Percentiles rank a stretch among this genome's conserved stretches.
Evolutionary conservation across 2,797 vertebrate species (phyloP).

Genomic region (Tapirus indicus): DNA sequence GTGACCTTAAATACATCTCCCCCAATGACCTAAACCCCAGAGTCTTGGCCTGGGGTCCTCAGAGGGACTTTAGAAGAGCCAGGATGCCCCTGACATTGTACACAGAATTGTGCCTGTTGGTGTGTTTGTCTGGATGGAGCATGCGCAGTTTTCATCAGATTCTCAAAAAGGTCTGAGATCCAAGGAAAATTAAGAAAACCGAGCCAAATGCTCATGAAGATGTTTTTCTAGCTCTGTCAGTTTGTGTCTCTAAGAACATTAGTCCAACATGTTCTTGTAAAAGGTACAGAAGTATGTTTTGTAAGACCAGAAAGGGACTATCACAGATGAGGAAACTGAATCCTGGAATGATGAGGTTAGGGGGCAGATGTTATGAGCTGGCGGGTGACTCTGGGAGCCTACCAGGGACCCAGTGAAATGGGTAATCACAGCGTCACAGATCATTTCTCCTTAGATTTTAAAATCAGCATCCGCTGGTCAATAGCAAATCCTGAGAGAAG

Average conservation of each 20-base stretch:
- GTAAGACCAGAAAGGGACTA: slow-evolving; percentile 67
- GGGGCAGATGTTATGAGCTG: slow-evolving; percentile 61
- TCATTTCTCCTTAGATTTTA: slow-evolving; percentile 27
- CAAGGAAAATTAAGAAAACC: neutral
- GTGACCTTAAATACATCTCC: neutral
- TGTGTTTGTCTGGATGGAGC: neutral
- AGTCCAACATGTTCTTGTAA: slow-evolving; percentile 68
- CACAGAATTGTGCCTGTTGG: too few relatives aligned
- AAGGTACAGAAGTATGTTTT: slow-evolving; percentile 61
- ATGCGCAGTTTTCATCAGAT: neutral
- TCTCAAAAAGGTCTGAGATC: neutral
- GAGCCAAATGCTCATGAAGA: neutral
- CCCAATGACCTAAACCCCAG: neutral
- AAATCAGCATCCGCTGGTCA: neutral
- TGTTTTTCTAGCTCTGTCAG: neutral
- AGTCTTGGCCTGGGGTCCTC: neutral
- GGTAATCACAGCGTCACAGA: neutral
- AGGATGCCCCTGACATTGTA: rapidly evolving
- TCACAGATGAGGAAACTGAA: slow-evolving; percentile 51
- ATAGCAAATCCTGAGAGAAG: neutral
- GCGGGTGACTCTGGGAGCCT: slow-evolving; percentile 24
- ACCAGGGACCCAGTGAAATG: neutral
- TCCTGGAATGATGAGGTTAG: slow-evolving; percentile 44
- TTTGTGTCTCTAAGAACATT: slow-evolving; percentile 53
- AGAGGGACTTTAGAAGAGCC: neutral